Percentiles rank a stretch among this genome's conserved stretches.
phyloP scores from a whole-genome alignment of 2,113 vertebrate species.

The Gnathonemus longibarbis region DNA sequence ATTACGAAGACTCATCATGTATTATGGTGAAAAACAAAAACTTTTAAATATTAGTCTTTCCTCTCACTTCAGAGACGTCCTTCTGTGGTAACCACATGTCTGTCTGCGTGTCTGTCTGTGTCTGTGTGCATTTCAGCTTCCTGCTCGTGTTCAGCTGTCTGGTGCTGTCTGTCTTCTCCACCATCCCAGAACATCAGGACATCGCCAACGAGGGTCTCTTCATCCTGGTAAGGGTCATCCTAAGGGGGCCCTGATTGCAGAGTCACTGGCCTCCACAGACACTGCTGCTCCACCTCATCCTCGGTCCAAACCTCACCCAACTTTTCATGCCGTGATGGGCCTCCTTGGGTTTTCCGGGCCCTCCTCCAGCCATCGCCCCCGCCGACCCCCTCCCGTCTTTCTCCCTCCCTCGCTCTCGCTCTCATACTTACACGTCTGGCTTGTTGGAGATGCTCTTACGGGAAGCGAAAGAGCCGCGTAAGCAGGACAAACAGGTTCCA shows the following conservation, averaged over 20 bases:
- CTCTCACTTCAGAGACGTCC: neutral
- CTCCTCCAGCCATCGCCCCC: neutral
- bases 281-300: neutral
- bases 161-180: slow-evolving; percentile 97
- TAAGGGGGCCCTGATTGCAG: neutral
- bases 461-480: slow-evolving; percentile 45
- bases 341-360: neutral
- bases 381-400: neutral
- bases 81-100: neutral
- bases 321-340: neutral
- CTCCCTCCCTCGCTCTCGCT: neutral
- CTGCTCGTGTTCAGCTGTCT: slow-evolving; percentile 95
- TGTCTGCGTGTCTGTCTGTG: slow-evolving; percentile 35
- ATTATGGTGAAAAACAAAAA: neutral
- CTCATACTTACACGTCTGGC: slow-evolving; percentile 33
- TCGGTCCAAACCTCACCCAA: neutral
- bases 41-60: neutral
- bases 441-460: slow-evolving; percentile 19
- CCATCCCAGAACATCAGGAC: slow-evolving; percentile 87
- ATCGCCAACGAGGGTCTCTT: slow-evolving; percentile 88
- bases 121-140: slow-evolving; percentile 71
- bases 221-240: slow-evolving; percentile 86
- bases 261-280: neutral
- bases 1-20: neutral
- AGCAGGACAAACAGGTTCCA: slow-evolving; percentile 53